Percentiles rank a stretch among this genome's conserved stretches.
phyloP scores from a whole-genome alignment of 2,888 invertebrate species.

The Nemapogon koenigi region DNA sequence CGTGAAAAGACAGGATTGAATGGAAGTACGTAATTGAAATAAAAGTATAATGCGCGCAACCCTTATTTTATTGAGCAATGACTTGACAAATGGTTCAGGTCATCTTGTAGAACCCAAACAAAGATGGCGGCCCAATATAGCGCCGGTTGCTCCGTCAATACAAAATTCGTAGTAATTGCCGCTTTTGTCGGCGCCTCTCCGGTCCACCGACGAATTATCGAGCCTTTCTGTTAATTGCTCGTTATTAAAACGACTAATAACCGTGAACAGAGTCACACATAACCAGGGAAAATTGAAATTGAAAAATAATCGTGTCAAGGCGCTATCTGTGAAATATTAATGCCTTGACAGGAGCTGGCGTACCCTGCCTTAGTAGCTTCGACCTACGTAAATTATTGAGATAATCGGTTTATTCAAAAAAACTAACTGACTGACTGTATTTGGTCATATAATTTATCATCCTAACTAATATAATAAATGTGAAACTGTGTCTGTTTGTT shows the following conservation, averaged over 20 bases:
- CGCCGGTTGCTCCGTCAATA: conserved; percentile 2
- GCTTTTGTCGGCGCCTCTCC: conserved; percentile 18
- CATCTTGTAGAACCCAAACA: conserved; percentile 15
- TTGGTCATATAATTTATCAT: no score
- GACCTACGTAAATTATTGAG: no score
- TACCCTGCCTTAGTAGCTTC: no score
- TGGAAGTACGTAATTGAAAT: no score
- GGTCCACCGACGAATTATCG: conserved; percentile 18
- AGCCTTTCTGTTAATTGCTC: conserved; percentile 24
- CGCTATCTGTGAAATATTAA: background rate
- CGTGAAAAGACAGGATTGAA: no score
- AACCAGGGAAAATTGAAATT: conserved; percentile 9
- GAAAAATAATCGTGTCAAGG: conserved; percentile 11
- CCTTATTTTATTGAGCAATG: conserved; percentile 2
- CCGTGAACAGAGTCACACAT: conserved; percentile 9
- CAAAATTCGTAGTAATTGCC: conserved; percentile 8
- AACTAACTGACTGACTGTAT: no score
- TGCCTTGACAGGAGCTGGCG: no score
- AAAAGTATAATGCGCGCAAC: no score
- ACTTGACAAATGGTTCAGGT: conserved; percentile 3
- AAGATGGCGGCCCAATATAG: conserved; percentile 14
- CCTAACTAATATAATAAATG: no score
- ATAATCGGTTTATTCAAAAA: no score
- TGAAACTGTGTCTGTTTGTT: no score
- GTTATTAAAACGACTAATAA: conserved; percentile 22